Percentiles rank a stretch among this genome's conserved stretches.
Evolutionary conservation across 1,140 invertebrate species (phyloP).

Genomic region (Ptiloglossa arizonensis): DNA sequence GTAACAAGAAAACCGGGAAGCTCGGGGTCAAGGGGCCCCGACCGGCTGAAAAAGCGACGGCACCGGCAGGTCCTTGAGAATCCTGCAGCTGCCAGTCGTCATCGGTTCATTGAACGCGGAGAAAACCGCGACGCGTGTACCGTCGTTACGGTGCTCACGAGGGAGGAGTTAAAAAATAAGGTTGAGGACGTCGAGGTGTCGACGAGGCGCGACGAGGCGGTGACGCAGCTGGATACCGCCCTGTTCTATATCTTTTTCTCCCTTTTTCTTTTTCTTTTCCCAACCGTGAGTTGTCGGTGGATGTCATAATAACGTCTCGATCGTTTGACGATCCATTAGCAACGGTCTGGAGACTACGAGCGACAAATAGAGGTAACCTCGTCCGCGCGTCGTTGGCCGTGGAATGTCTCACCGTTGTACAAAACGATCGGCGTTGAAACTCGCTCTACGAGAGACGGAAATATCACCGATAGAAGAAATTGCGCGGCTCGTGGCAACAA

Average conservation of each 20-base stretch:
- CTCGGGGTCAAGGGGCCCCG: slow-evolving; percentile 59
- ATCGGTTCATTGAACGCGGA: slow-evolving; percentile 48
- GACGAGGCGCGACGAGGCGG: slow-evolving; percentile 21
- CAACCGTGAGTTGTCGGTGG: too few relatives aligned
- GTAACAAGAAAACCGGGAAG: slow-evolving; percentile 36
- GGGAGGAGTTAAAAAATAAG: slow-evolving; percentile 49
- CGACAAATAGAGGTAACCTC: background rate
- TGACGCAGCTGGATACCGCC: slow-evolving; percentile 41
- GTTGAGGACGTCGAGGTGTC: slow-evolving; percentile 55
- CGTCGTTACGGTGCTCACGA: background rate
- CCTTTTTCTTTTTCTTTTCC: background rate
- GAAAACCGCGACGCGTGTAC: slow-evolving; percentile 47
- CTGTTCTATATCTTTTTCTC: too few relatives aligned
- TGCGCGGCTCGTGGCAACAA: too few relatives aligned
- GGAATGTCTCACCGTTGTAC: too few relatives aligned
- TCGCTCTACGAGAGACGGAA: too few relatives aligned
- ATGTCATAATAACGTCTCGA: background rate
- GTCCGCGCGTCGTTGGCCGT: too few relatives aligned
- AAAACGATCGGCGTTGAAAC: too few relatives aligned
- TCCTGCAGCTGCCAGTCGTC: slow-evolving; percentile 66
- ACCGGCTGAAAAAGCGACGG: slow-evolving; percentile 1
- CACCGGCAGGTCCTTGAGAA: slow-evolving; percentile 59
- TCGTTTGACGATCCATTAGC: background rate
- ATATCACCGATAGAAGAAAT: too few relatives aligned
- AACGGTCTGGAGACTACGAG: background rate